Conservation (phyloP, 2,113 vertebrate genomes). For the Dasyurus viverrinus region DNA sequence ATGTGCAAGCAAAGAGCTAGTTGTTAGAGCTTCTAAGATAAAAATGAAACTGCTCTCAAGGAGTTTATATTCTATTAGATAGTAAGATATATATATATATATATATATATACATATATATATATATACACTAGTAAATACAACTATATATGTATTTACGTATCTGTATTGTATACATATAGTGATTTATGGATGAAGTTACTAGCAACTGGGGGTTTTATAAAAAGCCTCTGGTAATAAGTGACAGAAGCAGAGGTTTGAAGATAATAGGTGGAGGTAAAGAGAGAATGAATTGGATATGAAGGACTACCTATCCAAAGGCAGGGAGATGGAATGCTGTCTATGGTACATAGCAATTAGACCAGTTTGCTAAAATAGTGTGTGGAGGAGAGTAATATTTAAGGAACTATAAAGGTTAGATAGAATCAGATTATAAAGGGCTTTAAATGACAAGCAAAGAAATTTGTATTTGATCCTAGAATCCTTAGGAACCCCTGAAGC, state of each 20-base stretch:
- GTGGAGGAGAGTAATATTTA: neutral
- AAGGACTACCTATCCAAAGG: neutral
- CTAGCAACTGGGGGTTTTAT: neutral
- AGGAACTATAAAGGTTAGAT: neutral
- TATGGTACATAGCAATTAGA: neutral
- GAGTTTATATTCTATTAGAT: neutral
- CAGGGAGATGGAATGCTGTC: neutral
- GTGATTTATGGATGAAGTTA: neutral
- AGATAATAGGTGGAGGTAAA: neutral
- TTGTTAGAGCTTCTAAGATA: neutral
- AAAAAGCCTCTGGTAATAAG: neutral
- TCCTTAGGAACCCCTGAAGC: neutral
- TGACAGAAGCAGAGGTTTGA: neutral
- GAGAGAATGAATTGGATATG: neutral
- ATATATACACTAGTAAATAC: neutral
- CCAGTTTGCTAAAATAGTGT: neutral
- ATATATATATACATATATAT: too few relatives aligned
- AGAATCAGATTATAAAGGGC: neutral
- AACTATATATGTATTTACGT: neutral
- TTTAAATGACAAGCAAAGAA: neutral
- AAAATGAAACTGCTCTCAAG: neutral
- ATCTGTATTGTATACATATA: neutral
- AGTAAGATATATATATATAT: neutral
- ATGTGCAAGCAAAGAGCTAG: neutral
- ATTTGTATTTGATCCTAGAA: neutral